Conservation (phyloP, 2,888 invertebrate species). For the Fabriciana adippe region DNA sequence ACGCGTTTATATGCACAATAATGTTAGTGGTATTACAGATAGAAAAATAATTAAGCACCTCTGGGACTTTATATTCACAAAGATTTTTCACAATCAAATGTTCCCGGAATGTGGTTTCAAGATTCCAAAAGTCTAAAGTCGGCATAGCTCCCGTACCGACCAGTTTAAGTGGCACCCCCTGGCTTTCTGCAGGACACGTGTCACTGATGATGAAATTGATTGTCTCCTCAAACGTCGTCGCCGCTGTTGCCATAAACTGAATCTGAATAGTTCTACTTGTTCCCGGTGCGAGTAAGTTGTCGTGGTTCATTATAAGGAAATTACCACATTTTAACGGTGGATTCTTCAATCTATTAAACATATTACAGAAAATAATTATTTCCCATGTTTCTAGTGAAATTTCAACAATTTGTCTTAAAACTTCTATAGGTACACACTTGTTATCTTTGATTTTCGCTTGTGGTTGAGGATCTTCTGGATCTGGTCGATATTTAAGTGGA, state of each 20-base stretch:
- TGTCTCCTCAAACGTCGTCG: slow-evolving; percentile 67
- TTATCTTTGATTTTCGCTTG: slow-evolving; percentile 54
- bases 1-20: not conserved
- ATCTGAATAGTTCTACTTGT: slow-evolving; percentile 69
- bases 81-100: slow-evolving; percentile 80
- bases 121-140: slow-evolving; percentile 79
- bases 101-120: slow-evolving; percentile 82
- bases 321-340: slow-evolving; percentile 72
- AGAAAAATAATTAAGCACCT: slow-evolving; percentile 51
- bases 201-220: slow-evolving; percentile 73
- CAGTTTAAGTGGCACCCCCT: slow-evolving; percentile 74
- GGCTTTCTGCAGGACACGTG: slow-evolving; percentile 74
- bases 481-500: slow-evolving; percentile 55
- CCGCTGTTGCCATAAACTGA: slow-evolving; percentile 64
- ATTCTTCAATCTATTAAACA: slow-evolving; percentile 58
- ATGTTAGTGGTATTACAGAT: not conserved
- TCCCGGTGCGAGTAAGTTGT: slow-evolving; percentile 72
- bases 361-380: not conserved
- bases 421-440: slow-evolving; percentile 50
- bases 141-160: slow-evolving; percentile 82
- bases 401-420: too few relatives aligned
- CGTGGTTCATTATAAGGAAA: slow-evolving; percentile 70
- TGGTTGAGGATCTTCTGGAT: slow-evolving; percentile 44
- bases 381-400: too few relatives aligned
- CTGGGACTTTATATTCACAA: slow-evolving; percentile 75